These are phyloP conservation scores for Cettia cetti DNA, from an alignment of 2,113 vertebrate genomes.

Conservation along the genomic window DNA sequence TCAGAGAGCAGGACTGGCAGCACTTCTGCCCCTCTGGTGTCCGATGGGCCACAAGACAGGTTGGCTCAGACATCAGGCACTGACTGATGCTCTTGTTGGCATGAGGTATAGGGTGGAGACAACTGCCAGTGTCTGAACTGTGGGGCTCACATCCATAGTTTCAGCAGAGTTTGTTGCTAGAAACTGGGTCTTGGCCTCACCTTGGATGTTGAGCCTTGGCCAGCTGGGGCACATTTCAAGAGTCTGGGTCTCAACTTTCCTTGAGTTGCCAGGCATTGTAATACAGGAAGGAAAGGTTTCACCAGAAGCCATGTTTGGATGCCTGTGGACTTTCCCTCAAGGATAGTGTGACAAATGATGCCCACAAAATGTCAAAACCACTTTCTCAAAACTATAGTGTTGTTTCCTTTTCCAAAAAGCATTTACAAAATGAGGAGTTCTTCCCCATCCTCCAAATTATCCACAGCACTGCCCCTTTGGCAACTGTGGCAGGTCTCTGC, in stretches of 20 bases:
- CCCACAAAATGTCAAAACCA: not conserved
- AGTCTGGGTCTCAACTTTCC: not conserved
- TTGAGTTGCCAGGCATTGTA: not conserved
- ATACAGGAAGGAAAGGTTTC: not conserved
- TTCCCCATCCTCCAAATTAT: not conserved
- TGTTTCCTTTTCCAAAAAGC: slow-evolving; percentile 9
- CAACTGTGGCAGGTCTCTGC: not conserved
- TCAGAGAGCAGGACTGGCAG: not conserved
- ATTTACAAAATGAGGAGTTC: not conserved
- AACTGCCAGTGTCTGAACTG: not conserved
- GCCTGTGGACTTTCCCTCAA: not conserved
- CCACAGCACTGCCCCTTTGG: not conserved
- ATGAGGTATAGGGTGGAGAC: not conserved
- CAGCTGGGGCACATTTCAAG: not conserved
- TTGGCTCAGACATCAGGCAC: not conserved
- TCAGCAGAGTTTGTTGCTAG: not conserved
- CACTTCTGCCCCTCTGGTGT: not conserved
- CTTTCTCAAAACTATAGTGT: not conserved
- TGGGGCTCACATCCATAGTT: not conserved
- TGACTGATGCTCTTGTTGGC: not conserved
- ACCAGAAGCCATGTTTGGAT: not conserved
- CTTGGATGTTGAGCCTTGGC: not conserved
- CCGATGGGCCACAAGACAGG: not conserved
- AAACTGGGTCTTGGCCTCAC: not conserved
- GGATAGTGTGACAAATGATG: not conserved